These are phyloP conservation scores for Caenorhabditis angaria DNA, from an alignment of 2,888 invertebrate species.

Conservation along the genomic window DNA sequence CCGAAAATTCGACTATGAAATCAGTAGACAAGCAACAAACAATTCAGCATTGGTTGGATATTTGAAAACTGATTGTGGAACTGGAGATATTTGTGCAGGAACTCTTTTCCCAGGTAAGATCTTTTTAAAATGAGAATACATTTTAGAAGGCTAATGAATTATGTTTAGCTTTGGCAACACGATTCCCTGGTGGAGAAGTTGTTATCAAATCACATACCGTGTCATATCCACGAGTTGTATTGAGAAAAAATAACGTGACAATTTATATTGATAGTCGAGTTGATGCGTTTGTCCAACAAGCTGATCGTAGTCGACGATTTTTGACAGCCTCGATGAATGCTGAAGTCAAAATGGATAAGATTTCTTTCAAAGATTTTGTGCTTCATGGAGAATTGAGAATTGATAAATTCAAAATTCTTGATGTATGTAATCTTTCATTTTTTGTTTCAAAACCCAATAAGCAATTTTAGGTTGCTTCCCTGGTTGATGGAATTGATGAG, in stretches of 20 bases:
- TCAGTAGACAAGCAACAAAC: constrained; percentile 64
- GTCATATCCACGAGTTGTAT: constrained; percentile 64
- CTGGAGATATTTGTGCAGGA: constrained; percentile 70
- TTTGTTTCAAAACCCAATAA: background rate
- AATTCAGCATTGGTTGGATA: constrained; percentile 68
- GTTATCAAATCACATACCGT: constrained; percentile 69
- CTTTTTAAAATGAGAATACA: background rate
- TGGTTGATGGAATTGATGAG: constrained; percentile 70
- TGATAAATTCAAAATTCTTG: constrained; percentile 69
- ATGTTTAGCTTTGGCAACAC: constrained; percentile 56
- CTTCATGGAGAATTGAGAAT: constrained; percentile 64
- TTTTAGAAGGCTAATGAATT: background rate
- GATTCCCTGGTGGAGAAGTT: constrained; percentile 68
- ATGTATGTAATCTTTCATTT: constrained; percentile 51
- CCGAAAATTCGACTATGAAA: constrained; percentile 71
- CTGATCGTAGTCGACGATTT: constrained; percentile 67
- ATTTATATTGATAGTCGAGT: constrained; percentile 67
- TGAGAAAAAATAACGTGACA: constrained; percentile 64
- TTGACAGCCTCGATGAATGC: constrained; percentile 70
- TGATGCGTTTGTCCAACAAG: constrained; percentile 72
- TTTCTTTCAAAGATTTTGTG: constrained; percentile 67
- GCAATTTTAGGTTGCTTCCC: constrained; percentile 50
- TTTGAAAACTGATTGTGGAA: constrained; percentile 67
- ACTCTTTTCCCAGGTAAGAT: constrained; percentile 65
- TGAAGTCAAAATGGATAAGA: constrained; percentile 64